A percentile compares a stretch with the other conserved stretches of the same genome.
phyloP scores from a whole-genome alignment of 2,797 vertebrate genomes.

The Ceyx erithaca region DNA sequence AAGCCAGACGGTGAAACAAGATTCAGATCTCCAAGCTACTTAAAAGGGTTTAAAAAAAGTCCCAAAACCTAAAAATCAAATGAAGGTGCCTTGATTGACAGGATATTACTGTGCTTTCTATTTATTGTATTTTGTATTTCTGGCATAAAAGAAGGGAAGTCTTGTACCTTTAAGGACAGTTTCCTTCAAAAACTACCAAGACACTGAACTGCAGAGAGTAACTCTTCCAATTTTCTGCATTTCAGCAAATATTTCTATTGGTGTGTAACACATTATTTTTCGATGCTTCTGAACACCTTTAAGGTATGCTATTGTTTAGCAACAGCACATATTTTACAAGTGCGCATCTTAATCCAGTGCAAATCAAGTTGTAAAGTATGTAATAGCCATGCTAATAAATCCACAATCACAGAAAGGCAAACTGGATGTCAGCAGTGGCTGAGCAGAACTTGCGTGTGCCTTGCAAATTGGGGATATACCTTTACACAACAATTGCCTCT shows the following conservation, averaged over 20 bases:
- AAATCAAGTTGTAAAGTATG: neutral
- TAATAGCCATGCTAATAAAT: neutral
- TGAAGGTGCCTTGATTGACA: neutral
- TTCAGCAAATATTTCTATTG: neutral
- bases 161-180: neutral
- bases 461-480: neutral
- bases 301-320: neutral
- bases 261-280: neutral
- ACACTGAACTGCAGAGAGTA: neutral
- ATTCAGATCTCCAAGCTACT: neutral
- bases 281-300: neutral
- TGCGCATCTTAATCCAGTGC: neutral
- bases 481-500: neutral
- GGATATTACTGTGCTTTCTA: neutral
- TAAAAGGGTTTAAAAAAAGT: neutral
- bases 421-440: neutral
- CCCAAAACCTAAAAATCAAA: neutral
- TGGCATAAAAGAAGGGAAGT: neutral
- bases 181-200: neutral
- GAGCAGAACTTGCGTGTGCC: fast-evolving
- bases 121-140: neutral
- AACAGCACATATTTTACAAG: neutral
- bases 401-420: neutral
- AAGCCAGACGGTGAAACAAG: neutral
- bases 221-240: neutral